Conservation (phyloP, 2,888 invertebrate species). For the Leucophenga maculata region DNA sequence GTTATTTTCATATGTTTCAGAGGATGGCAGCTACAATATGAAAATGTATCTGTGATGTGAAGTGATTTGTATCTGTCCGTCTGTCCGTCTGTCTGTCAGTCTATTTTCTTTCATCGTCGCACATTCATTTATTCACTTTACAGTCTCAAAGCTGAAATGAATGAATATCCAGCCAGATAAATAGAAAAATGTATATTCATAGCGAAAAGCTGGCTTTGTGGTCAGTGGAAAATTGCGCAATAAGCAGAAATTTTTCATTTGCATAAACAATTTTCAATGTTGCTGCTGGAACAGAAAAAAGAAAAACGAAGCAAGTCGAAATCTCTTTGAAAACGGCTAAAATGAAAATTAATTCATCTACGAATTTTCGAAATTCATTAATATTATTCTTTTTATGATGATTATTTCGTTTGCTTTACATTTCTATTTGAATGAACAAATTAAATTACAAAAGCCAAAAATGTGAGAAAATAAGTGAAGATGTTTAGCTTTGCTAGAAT, state of each 20-base stretch:
- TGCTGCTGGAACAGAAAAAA: not conserved
- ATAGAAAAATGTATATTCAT: not conserved
- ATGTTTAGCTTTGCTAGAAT: not conserved
- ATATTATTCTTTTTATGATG: too few relatives aligned
- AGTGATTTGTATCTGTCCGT: too few relatives aligned
- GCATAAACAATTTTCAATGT: conserved; percentile 23
- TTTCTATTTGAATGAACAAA: conserved; percentile 14
- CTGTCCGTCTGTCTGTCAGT: too few relatives aligned
- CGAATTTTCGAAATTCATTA: not conserved
- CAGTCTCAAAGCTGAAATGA: not conserved
- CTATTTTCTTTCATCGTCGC: too few relatives aligned
- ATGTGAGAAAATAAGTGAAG: not conserved
- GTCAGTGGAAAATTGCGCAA: conserved; percentile 44
- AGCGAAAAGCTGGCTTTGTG: not conserved
- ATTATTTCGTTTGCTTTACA: conserved; percentile 5
- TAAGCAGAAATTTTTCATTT: conserved; percentile 52
- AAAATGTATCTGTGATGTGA: too few relatives aligned
- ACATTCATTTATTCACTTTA: too few relatives aligned
- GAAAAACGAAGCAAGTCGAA: not conserved
- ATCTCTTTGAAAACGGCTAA: not conserved
- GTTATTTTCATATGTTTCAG: too few relatives aligned
- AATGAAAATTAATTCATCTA: conserved; percentile 20
- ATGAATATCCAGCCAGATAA: not conserved
- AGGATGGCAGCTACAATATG: too few relatives aligned
- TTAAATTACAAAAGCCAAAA: conserved; percentile 19